Evolutionary conservation across 2,113 vertebrate species (phyloP).

Genomic region (Eclectus roratus): DNA sequence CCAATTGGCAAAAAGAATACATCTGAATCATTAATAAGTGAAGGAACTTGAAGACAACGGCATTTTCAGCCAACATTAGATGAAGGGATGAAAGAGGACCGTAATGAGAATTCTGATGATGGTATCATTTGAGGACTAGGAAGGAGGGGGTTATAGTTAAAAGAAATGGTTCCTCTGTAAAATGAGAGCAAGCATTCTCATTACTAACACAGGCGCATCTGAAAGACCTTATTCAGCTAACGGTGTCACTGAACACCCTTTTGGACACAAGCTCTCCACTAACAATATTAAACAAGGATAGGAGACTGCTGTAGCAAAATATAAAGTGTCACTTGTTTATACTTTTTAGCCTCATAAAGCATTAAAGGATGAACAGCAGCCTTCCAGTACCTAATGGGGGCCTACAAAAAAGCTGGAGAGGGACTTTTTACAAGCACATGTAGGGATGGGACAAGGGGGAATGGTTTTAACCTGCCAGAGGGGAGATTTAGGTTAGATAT

Average conservation of each 20-base stretch:
- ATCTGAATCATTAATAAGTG: conserved; percentile 37
- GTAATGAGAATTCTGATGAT: neutral
- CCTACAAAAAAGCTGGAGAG: neutral
- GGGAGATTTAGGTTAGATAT: neutral
- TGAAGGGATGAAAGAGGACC: conserved; percentile 12
- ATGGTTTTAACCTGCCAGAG: neutral
- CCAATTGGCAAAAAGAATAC: conserved; percentile 50
- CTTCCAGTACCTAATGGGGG: neutral
- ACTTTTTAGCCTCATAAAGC: conserved; percentile 34
- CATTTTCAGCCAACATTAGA: conserved; percentile 25
- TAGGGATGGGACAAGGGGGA: neutral
- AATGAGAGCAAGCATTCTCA: conserved; percentile 35
- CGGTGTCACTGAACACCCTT: conserved; percentile 43
- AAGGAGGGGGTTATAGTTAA: conserved; percentile 38
- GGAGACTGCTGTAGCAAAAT: conserved; percentile 45
- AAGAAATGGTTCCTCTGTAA: conserved; percentile 45
- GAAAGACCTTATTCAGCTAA: conserved; percentile 64
- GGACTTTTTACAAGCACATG: neutral
- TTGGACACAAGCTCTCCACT: conserved; percentile 17
- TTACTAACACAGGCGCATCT: conserved; percentile 24
- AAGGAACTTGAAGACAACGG: conserved; percentile 55
- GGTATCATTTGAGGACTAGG: neutral
- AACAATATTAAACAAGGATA: conserved; percentile 51
- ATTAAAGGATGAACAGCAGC: conserved; percentile 10
- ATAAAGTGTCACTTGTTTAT: conserved; percentile 41